Evolutionary conservation across 2,888 invertebrate species (phyloP).

Genomic region (Caenorhabditis japonica): DNA sequence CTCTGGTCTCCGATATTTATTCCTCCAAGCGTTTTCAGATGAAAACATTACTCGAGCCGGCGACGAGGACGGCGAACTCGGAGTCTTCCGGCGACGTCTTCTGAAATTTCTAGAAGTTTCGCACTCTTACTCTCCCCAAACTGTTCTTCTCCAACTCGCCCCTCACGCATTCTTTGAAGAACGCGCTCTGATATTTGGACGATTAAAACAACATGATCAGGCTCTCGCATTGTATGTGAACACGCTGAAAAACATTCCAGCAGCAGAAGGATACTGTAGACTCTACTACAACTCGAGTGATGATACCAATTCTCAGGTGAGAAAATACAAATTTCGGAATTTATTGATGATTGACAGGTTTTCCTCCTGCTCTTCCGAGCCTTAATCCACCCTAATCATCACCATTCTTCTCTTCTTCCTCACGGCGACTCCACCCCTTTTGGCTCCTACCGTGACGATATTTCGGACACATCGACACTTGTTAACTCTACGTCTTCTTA

Average conservation of each 20-base stretch:
- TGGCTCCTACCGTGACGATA: slow-evolving; percentile 43
- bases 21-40: slow-evolving; percentile 71
- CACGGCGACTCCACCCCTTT: slow-evolving; percentile 74
- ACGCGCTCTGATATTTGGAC: slow-evolving; percentile 91
- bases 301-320: slow-evolving; percentile 67
- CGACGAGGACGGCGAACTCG: slow-evolving; percentile 80
- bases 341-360: slow-evolving; percentile 78
- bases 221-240: slow-evolving; percentile 92
- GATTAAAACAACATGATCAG: slow-evolving; percentile 87
- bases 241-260: slow-evolving; percentile 86
- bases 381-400: slow-evolving; percentile 79
- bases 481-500: slow-evolving; percentile 71
- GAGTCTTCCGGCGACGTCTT: slow-evolving; percentile 82
- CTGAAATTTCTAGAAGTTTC: slow-evolving; percentile 68
- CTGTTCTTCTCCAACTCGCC: slow-evolving; percentile 66
- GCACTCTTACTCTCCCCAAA: slow-evolving; percentile 68
- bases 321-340: no score
- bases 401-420: slow-evolving; percentile 78
- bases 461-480: slow-evolving; percentile 25
- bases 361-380: slow-evolving; percentile 83
- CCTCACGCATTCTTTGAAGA: slow-evolving; percentile 86
- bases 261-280: slow-evolving; percentile 87
- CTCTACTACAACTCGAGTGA: slow-evolving; percentile 70
- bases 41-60: slow-evolving; percentile 78
- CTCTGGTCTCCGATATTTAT: no score